Evolutionary conservation across 2,888 invertebrate species (phyloP), one percentile per base, ranked within the genome.

Genomic region (Pandemis heparana): DNA sequence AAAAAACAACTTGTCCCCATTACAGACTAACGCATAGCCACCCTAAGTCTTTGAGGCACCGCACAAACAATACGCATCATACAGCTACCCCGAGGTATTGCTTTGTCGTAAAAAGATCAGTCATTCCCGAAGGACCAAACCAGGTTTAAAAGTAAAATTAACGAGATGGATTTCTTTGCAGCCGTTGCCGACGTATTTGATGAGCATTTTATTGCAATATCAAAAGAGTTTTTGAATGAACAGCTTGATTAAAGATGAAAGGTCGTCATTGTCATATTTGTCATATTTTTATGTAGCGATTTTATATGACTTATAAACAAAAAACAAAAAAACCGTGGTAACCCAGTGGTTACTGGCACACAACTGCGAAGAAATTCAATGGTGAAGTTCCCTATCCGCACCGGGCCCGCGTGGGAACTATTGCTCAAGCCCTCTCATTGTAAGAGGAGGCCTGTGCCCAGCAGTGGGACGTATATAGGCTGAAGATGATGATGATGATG

Each of bases 1-100:
- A 38, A 60, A 60, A 60, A 12, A 32, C 48, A 18, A 46, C 14
- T 23, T 59, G 18, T 75, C 62, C 51, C 8, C 5, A 70, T 32
- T 5, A 46, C 2, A 12, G 9, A 23, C 32, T 14, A 64, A 9
- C 14, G n/a, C 72, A 77, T 79, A 16, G 85, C 77, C 83, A 84
- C 83, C 80, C 76, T 84, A 85, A 76, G 72, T 76, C 80, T 88
- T 88, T 86, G 87, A 87, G 81, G 86, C 82, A 81, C 85, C 83
- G 84, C 88, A 87, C 89, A 91, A 92, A 92, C 91, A 92, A 92
- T 91, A 88, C n/a, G n/a, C 86, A 90, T 84, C 83, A 85, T 85
- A 87, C 87, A 83, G 85, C 87, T 80, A 80, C 90, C 92, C 92
- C 88, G 82, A 76, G 91, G 91, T 83, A 81, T 79, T 83, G 87